phyloP scores from a whole-genome alignment of 2,888 invertebrate genomes.

The Diarsia brunnea region DNA sequence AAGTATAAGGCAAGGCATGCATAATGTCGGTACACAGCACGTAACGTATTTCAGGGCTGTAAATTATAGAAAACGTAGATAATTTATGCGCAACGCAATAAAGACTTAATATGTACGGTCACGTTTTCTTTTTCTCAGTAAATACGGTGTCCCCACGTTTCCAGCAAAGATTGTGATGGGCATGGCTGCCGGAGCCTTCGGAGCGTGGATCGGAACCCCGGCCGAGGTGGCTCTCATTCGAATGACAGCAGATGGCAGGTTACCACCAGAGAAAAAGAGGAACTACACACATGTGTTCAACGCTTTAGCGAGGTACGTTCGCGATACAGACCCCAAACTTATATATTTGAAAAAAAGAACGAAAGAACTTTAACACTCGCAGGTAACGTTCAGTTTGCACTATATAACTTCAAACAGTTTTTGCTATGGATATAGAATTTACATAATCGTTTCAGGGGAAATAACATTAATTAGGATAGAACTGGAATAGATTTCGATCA shows the following conservation, averaged over 20 bases:
- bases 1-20: neutral
- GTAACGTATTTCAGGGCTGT: neutral
- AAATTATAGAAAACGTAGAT: neutral
- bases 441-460: neutral
- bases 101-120: neutral
- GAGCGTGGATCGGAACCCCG: conserved; percentile 99
- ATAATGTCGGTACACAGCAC: neutral
- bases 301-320: conserved; percentile 94
- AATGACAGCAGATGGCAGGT: conserved; percentile 99
- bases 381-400: neutral
- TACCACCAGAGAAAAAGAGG: conserved; percentile 96
- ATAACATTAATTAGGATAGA: neutral
- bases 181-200: conserved; percentile 95
- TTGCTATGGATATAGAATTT: neutral
- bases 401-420: neutral
- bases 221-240: conserved; percentile 99
- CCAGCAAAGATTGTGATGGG: conserved; percentile 95
- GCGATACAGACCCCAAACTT: neutral
- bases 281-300: conserved; percentile 98
- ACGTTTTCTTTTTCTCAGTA: conserved; percentile 15
- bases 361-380: neutral
- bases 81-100: neutral
- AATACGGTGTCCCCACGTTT: conserved; percentile 53
- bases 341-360: neutral
- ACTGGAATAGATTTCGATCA: neutral